Percentiles rank a stretch among this genome's conserved stretches.
phyloP scores from a whole-genome alignment of 2,113 vertebrate genomes.

The Spheniscus mendiculus region DNA sequence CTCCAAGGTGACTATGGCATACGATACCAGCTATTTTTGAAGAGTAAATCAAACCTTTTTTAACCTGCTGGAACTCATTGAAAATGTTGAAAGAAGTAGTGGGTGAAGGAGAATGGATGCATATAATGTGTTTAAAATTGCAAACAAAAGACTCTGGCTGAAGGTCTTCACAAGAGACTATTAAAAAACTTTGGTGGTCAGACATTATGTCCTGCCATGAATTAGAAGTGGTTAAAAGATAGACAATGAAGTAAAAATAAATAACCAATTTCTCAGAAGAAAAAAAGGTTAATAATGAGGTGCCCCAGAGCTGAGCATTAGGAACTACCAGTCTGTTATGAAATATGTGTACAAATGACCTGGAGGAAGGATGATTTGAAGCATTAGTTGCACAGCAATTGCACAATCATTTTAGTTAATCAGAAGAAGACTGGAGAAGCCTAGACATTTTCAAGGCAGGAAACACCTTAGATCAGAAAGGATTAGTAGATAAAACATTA shows the following conservation, averaged over 20 bases:
- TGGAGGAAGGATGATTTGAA: not conserved
- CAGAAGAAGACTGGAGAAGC: not conserved
- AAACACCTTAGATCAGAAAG: not conserved
- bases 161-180: conserved; percentile 10
- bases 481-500: not conserved
- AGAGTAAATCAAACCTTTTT: not conserved
- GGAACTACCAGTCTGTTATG: not conserved
- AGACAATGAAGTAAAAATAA: conserved; percentile 29
- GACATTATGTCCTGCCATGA: not conserved
- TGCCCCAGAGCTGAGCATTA: not conserved
- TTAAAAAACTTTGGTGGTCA: not conserved
- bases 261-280: conserved; percentile 9
- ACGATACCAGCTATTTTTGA: not conserved
- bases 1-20: not conserved
- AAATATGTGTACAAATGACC: not conserved
- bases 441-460: not conserved
- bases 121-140: not conserved
- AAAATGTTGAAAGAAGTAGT: not conserved
- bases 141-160: not conserved
- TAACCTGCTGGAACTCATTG: not conserved
- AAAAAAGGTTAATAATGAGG: not conserved
- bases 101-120: not conserved
- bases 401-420: not conserved
- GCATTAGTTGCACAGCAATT: not conserved
- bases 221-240: conserved; percentile 6